These are phyloP conservation scores for Pilophorus perplexus DNA, from an alignment of 2,888 invertebrate species.

Conservation along the genomic window DNA sequence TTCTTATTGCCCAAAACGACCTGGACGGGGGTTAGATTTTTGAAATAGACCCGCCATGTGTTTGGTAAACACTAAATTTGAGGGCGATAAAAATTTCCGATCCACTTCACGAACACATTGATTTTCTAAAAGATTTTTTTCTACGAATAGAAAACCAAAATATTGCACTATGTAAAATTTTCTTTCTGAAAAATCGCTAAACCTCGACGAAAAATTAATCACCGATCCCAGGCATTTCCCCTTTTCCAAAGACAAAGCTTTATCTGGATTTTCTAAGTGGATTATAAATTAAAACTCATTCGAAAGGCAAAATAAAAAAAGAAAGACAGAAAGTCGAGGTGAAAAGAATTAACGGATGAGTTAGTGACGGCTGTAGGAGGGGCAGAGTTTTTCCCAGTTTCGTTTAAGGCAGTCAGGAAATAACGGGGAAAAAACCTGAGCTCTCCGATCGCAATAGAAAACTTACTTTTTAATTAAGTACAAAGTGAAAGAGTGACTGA, in stretches of 20 bases:
- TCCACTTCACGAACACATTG: too few relatives aligned
- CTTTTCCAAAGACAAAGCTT: conserved; percentile 20
- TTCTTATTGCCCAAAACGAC: too few relatives aligned
- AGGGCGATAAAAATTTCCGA: too few relatives aligned
- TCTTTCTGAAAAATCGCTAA: too few relatives aligned
- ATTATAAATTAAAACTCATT: conserved; percentile 36
- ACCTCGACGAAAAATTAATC: too few relatives aligned
- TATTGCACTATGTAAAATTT: too few relatives aligned
- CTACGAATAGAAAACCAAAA: too few relatives aligned
- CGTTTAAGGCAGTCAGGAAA: neutral
- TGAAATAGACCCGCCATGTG: too few relatives aligned
- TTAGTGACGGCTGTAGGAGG: neutral
- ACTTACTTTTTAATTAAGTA: conserved; percentile 48
- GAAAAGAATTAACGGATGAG: neutral
- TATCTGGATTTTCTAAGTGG: conserved; percentile 17
- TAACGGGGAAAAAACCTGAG: conserved; percentile 5
- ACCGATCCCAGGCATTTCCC: too few relatives aligned
- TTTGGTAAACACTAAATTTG: too few relatives aligned
- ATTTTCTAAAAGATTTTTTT: too few relatives aligned
- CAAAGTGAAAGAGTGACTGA: conserved; percentile 44
- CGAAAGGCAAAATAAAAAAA: neutral
- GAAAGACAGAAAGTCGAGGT: neutral
- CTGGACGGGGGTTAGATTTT: too few relatives aligned
- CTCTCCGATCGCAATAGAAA: conserved; percentile 43
- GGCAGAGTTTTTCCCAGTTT: neutral